A percentile compares a stretch with the other conserved stretches of the same genome.
phyloP scores from a whole-genome alignment of 2,888 invertebrate species.

The Phrixothrix hirtus region DNA sequence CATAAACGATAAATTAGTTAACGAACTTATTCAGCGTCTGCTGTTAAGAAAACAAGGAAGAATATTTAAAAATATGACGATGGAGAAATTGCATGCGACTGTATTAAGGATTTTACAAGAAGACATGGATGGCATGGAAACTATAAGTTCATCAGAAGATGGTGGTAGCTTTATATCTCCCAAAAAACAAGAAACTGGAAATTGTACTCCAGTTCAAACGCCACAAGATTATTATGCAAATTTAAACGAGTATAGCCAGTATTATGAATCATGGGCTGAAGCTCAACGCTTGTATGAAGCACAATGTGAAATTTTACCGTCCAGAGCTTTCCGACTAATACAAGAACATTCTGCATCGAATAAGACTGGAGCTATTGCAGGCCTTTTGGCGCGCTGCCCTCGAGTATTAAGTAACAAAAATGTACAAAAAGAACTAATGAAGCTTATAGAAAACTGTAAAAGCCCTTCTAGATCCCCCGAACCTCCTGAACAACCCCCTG shows the following conservation, averaged over 20 bases:
- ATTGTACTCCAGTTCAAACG: slow-evolving; percentile 58
- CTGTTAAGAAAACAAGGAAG: slow-evolving; percentile 61
- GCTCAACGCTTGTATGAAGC: slow-evolving; percentile 42
- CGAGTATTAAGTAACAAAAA: slow-evolving; percentile 65
- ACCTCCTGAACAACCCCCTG: slow-evolving; percentile 39
- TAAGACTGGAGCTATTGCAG: slow-evolving; percentile 53
- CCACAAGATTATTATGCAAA: slow-evolving; percentile 56
- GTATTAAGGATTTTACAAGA: slow-evolving; percentile 63
- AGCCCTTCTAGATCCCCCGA: slow-evolving; percentile 42
- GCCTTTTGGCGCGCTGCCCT: slow-evolving; percentile 65
- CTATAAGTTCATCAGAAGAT: slow-evolving; percentile 53
- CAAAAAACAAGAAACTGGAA: slow-evolving; percentile 50
- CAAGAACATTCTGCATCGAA: slow-evolving; percentile 57
- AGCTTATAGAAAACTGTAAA: slow-evolving; percentile 49
- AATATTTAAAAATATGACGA: slow-evolving; percentile 59
- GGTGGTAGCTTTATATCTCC: slow-evolving; percentile 49
- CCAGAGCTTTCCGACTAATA: slow-evolving; percentile 61
- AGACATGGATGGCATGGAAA: slow-evolving; percentile 57
- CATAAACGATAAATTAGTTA: slow-evolving; percentile 61
- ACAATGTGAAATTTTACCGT: slow-evolving; percentile 60
- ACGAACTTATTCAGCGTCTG: slow-evolving; percentile 63
- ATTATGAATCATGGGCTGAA: slow-evolving; percentile 62
- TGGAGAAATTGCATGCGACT: slow-evolving; percentile 63
- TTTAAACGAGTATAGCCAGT: slow-evolving; percentile 59
- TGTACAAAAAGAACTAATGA: slow-evolving; percentile 58